phyloP scores from a whole-genome alignment of 2,113 vertebrate genomes.

The Melierax canorus region DNA sequence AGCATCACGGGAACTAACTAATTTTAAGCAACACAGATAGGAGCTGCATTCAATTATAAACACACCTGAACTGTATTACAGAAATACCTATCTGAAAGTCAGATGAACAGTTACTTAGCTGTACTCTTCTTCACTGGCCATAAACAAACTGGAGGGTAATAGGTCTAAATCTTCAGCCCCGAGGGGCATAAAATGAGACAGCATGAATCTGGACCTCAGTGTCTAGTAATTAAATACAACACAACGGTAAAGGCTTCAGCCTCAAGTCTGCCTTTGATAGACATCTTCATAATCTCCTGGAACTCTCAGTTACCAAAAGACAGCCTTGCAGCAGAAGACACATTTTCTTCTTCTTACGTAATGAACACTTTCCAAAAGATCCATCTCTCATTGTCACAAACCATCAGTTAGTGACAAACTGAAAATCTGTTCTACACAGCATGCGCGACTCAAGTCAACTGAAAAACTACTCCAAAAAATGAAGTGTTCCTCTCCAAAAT shows the following conservation, averaged over 20 bases:
- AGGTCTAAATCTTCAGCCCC: neutral
- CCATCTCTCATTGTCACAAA: neutral
- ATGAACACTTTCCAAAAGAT: neutral
- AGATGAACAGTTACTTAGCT: neutral
- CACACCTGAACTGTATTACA: neutral
- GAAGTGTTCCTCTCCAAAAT: neutral
- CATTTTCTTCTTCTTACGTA: neutral
- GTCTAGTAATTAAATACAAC: neutral
- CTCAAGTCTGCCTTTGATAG: neutral
- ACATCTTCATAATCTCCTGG: neutral
- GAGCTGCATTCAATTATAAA: neutral
- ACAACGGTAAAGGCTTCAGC: neutral
- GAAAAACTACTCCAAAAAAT: neutral
- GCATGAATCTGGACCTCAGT: neutral
- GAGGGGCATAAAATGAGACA: neutral
- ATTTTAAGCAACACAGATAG: neutral
- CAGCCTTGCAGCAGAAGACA: neutral
- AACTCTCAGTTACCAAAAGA: neutral
- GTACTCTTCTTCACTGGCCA: neutral
- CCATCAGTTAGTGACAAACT: neutral
- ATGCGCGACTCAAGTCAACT: neutral
- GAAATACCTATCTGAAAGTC: neutral
- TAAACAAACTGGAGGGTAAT: neutral
- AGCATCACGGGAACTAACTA: neutral
- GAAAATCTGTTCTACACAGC: neutral